A percentile compares a stretch with the other conserved stretches of the same genome.
phyloP scores from a whole-genome alignment of 1,140 invertebrate species.

The Heliconius nattereri region DNA sequence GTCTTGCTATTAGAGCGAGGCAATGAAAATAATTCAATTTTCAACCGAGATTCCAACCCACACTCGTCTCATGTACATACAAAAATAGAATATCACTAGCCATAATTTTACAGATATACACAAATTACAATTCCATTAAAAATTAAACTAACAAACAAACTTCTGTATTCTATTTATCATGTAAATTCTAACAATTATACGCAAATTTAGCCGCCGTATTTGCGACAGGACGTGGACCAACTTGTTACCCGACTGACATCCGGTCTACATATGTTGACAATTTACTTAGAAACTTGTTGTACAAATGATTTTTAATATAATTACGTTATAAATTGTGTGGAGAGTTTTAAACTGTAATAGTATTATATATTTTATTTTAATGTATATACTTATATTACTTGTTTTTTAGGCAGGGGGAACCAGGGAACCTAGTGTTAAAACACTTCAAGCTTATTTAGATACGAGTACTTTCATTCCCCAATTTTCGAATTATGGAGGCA shows the following conservation, averaged over 20 bases:
- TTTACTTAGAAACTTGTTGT: conserved; percentile 19
- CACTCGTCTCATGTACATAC: background rate
- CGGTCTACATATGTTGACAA: conserved; percentile 26
- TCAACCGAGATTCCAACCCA: too few species aligned
- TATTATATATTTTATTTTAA: background rate
- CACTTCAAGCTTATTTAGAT: too few species aligned
- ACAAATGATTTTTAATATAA: conserved; percentile 12
- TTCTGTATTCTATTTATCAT: conserved; percentile 6
- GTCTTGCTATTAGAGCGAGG: too few species aligned
- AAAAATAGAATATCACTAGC: too few species aligned
- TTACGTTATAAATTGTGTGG: background rate
- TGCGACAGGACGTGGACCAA: conserved; percentile 28
- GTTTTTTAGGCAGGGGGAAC: background rate
- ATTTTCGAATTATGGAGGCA: too few species aligned
- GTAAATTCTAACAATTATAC: conserved; percentile 36
- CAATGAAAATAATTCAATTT: too few species aligned
- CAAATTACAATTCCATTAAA: conserved; percentile 1
- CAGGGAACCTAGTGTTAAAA: too few species aligned
- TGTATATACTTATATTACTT: too few species aligned
- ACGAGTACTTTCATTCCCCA: too few species aligned
- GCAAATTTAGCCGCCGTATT: conserved; percentile 39
- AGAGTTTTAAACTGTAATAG: background rate
- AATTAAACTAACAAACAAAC: conserved; percentile 11
- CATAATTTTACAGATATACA: background rate
- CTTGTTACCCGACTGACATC: conserved; percentile 34